Base-by-base conservation (phyloP, 2,888 invertebrate genomes). In the Synanthedon myopaeformis region DNA sequence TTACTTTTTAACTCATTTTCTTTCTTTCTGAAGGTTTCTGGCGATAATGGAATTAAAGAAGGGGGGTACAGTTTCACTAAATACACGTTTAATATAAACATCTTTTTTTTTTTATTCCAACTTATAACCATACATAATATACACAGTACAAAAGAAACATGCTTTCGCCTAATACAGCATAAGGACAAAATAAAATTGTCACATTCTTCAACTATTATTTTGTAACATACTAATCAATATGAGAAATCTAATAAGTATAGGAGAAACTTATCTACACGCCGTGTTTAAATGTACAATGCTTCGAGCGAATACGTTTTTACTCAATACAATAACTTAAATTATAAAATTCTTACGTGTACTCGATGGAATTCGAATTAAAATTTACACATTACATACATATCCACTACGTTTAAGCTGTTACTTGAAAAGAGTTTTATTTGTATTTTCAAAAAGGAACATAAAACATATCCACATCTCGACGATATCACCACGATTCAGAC, bases 101-200 rank as follows among this genome's bases (percentile, higher is more conserved):
- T 86, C 84, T 85, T 87, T 83, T 79, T 83, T 79, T 86, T 79
- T 87, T 86, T 86, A 85, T 86, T 85, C 82, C 86, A 86, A 85
- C 86, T 91, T 92, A 91, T 91, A 91, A 90, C 91, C 91, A 91
- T 92, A 92, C 92, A 92, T 92, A 85, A 87, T 88, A 92, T 92
- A 92, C 92, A 93, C 92, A 92, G 92, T 92, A 93, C 92, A 92
- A 93, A 92, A 92, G 91, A 92, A 91, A 91, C 77, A 81, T 83
- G 90, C 89, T 86, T 87, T 85, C 82, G 76, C 73, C 76, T 84
- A 83, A 76, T 81, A 82, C 86, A 88, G 86, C 85, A 81, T 80
- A 79, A 79, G 78, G 86, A 86, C 82, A 85, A 85, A 84, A 81
- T 79, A 62, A 86, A 86, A 85, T 84, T 84, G 84, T 79, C 86